Percentiles rank a stretch among this genome's conserved stretches.
Evolutionary conservation across 2,888 invertebrate species (phyloP).

Genomic region (Alloscopus bannaensis): DNA sequence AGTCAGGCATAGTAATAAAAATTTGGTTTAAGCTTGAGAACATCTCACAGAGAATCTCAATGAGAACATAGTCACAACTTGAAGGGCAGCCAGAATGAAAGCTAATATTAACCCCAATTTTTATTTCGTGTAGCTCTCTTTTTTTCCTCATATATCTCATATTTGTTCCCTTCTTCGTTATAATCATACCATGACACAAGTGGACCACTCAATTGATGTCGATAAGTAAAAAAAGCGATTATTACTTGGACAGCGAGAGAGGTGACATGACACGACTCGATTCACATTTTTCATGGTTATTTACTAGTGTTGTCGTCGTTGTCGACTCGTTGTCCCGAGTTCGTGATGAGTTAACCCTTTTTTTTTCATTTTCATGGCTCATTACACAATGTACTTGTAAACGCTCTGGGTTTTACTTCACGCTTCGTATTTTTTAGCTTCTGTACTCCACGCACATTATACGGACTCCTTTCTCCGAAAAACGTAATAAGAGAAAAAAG

Average conservation of each 20-base stretch:
- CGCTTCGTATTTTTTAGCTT: constrained; percentile 33
- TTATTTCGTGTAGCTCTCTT: no score
- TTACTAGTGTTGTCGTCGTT: constrained; percentile 34
- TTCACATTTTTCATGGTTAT: constrained; percentile 31
- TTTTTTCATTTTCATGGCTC: constrained; percentile 43
- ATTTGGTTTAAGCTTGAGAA: background rate
- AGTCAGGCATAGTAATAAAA: constrained; percentile 34
- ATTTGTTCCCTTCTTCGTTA: background rate
- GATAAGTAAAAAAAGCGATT: constrained; percentile 18
- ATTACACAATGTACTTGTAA: constrained; percentile 42
- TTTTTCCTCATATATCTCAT: background rate
- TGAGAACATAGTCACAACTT: no score
- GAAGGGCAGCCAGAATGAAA: no score
- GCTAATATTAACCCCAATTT: constrained; percentile 53
- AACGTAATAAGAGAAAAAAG: background rate
- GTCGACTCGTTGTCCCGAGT: background rate
- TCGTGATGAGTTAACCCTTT: constrained; percentile 45
- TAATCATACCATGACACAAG: constrained; percentile 40
- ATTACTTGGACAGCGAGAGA: constrained; percentile 30
- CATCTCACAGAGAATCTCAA: background rate
- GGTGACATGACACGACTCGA: constrained; percentile 55
- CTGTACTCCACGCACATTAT: constrained; percentile 21
- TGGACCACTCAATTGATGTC: constrained; percentile 39
- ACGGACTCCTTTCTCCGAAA: background rate
- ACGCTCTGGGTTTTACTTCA: constrained; percentile 23